Evolutionary conservation across 2,888 invertebrate species (phyloP).

Genomic region (Rhagium mordax): DNA sequence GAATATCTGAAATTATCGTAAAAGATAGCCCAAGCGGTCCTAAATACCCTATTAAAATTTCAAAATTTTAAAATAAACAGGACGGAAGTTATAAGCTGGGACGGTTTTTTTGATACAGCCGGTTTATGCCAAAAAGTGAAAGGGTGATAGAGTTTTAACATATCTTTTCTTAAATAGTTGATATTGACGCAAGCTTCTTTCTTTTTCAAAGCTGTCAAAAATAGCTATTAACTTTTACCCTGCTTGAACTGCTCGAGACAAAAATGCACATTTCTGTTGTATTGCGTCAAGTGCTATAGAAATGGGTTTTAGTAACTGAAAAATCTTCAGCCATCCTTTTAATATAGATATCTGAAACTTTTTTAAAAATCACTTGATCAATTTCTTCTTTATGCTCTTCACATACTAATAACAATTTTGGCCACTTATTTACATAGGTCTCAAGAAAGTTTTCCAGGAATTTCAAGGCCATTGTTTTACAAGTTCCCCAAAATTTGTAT

Average conservation of each 20-base stretch:
- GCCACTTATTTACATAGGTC: not conserved
- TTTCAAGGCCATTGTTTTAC: no score
- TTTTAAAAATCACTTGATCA: slow-evolving; percentile 21
- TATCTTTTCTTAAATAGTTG: slow-evolving; percentile 9
- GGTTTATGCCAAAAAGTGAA: no score
- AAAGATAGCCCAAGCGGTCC: no score
- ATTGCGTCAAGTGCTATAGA: no score
- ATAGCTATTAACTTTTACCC: slow-evolving; percentile 10
- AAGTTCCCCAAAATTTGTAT: no score
- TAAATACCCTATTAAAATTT: no score
- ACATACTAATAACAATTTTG: not conserved
- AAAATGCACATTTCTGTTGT: no score
- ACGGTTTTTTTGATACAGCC: no score
- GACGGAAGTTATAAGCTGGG: no score
- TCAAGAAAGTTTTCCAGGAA: not conserved
- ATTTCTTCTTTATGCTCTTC: slow-evolving; percentile 18
- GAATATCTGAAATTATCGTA: no score
- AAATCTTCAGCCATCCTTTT: slow-evolving; percentile 9
- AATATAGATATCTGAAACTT: slow-evolving; percentile 18
- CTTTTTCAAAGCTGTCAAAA: slow-evolving; percentile 14
- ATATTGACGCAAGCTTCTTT: slow-evolving; percentile 20
- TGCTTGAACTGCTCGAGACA: slow-evolving; percentile 6
- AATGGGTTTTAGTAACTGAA: not conserved
- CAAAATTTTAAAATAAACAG: no score
- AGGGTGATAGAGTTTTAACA: not conserved